Conservation (phyloP, 2,888 invertebrate genomes). For the Troilus luridus region DNA sequence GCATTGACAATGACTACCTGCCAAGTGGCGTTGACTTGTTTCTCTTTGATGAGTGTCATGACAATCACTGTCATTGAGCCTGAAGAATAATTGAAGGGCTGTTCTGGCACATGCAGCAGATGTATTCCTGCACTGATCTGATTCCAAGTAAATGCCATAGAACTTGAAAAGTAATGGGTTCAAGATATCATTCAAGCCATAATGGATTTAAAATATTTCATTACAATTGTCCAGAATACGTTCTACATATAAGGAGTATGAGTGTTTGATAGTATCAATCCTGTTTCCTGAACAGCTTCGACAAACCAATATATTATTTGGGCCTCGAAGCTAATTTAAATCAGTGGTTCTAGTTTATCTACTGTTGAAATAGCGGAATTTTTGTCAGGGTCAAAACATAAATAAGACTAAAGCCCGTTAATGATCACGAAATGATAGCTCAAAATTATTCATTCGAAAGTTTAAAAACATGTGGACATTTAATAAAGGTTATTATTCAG, state of each 20-base stretch:
- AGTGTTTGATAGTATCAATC: too few species aligned
- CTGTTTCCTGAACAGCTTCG: too few species aligned
- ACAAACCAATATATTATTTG: too few species aligned
- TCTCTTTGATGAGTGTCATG: neutral
- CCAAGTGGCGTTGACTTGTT: neutral
- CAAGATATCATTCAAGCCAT: neutral
- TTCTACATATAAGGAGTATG: neutral
- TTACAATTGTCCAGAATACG: neutral
- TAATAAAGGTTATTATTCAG: too few species aligned
- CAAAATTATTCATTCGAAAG: too few species aligned
- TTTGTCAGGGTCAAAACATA: too few species aligned
- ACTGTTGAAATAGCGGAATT: too few species aligned
- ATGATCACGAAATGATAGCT: too few species aligned
- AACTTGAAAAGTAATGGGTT: neutral
- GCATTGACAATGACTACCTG: neutral
- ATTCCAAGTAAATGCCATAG: neutral
- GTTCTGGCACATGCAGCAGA: neutral
- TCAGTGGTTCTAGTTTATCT: too few species aligned
- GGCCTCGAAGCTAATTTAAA: too few species aligned
- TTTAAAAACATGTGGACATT: too few species aligned
- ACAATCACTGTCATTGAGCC: neutral
- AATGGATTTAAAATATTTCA: neutral
- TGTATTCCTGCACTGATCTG: neutral
- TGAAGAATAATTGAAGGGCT: slow-evolving; percentile 1
- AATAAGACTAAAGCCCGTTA: too few species aligned